Evolutionary conservation across 2,113 vertebrate species (phyloP).

Genomic region (Phasianus colchicus): DNA sequence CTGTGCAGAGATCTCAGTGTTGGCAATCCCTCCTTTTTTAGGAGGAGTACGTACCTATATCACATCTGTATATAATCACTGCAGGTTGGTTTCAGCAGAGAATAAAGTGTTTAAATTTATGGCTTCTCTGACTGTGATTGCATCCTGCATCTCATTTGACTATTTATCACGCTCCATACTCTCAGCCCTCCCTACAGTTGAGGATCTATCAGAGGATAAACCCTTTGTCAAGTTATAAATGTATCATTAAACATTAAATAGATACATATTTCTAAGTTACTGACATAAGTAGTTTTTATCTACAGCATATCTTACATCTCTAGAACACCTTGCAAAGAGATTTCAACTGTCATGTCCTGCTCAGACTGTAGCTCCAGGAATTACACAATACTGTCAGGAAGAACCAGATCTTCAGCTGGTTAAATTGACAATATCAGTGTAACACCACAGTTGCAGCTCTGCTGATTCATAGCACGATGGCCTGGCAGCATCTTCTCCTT

Average conservation of each 20-base stretch:
- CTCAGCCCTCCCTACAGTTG: background rate
- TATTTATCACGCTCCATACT: slow-evolving; percentile 27
- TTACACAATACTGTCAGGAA: background rate
- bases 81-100: background rate
- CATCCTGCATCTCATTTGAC: slow-evolving; percentile 30
- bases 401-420: background rate
- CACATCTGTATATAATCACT: background rate
- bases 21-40: background rate
- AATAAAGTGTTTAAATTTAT: slow-evolving; percentile 41
- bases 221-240: background rate
- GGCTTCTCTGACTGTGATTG: background rate
- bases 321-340: background rate
- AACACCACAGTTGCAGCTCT: background rate
- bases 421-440: background rate
- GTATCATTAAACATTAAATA: slow-evolving; percentile 12
- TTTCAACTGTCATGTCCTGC: background rate
- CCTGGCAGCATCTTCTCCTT: background rate
- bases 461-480: accelerated
- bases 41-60: background rate
- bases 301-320: background rate
- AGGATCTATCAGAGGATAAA: slow-evolving; percentile 11
- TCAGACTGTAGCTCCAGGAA: background rate
- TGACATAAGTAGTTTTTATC: background rate
- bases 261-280: background rate
- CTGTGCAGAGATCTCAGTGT: background rate